A percentile compares a stretch with the other conserved stretches of the same genome.
These are phyloP conservation scores for Trachelus tabidus DNA, from an alignment of 2,888 invertebrate genomes.

Conservation along the genomic window DNA sequence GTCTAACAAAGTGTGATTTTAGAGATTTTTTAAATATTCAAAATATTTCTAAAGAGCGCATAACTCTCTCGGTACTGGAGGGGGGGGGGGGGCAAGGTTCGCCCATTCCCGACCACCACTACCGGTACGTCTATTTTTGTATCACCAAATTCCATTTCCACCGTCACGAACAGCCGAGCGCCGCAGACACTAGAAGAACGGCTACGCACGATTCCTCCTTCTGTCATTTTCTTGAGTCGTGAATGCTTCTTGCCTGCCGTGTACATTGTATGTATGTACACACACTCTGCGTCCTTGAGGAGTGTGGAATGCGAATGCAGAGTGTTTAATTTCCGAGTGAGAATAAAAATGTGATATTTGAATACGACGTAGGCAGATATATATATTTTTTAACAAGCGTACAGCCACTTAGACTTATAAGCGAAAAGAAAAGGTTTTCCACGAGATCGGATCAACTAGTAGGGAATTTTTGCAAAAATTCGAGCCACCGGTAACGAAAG, in stretches of 20 bases:
- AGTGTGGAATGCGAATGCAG: background rate
- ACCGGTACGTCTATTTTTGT: slow-evolving; percentile 2
- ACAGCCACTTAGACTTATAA: background rate
- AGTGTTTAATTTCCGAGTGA: background rate
- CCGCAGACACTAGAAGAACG: background rate
- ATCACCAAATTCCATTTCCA: background rate
- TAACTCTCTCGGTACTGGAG: background rate
- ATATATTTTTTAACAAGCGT: background rate
- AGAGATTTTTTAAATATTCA: background rate
- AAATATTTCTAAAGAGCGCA: background rate
- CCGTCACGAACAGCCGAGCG: background rate
- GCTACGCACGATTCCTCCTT: background rate
- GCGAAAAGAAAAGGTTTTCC: too few species aligned
- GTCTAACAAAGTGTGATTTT: background rate
- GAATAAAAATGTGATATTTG: background rate
- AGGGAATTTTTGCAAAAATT: background rate
- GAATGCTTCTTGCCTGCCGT: background rate
- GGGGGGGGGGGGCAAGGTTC: background rate
- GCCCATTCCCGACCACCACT: background rate
- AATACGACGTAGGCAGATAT: background rate
- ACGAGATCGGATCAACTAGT: too few species aligned
- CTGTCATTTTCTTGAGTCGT: background rate
- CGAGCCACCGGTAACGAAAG: background rate
- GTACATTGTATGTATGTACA: background rate
- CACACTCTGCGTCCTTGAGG: background rate